These are phyloP conservation scores for Pyrrhia umbra DNA, from an alignment of 2,888 invertebrate species.

Conservation along the genomic window DNA sequence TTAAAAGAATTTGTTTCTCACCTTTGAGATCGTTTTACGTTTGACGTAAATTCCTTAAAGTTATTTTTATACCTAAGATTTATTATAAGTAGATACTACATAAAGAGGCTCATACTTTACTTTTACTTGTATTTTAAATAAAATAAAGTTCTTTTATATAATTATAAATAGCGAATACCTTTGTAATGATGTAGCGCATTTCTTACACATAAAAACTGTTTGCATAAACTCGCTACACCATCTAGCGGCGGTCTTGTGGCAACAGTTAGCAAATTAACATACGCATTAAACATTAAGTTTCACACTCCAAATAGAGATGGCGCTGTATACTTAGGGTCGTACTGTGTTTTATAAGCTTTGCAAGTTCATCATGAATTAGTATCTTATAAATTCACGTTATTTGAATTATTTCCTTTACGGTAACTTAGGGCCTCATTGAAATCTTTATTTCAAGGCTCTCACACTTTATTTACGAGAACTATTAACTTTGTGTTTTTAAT, in stretches of 20 bases:
- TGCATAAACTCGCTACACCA: not conserved
- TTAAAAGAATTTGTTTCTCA: not conserved
- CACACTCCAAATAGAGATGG: constrained; percentile 17
- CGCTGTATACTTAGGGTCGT: constrained; percentile 6
- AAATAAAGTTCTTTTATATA: not conserved
- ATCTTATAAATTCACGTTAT: too few relatives aligned
- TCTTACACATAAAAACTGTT: not conserved
- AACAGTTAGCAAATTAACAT: not conserved
- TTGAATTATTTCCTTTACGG: too few relatives aligned
- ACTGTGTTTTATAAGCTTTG: not conserved
- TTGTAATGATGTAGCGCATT: not conserved
- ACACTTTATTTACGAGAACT: too few relatives aligned
- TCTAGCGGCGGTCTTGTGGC: not conserved
- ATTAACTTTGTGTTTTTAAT: too few relatives aligned
- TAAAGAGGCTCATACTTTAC: not conserved
- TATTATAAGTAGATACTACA: not conserved
- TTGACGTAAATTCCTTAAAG: not conserved
- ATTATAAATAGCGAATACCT: too few relatives aligned
- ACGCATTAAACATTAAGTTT: not conserved
- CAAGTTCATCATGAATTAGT: not conserved
- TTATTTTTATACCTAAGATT: not conserved
- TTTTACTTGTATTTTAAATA: not conserved
- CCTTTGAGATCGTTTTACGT: constrained; percentile 17
- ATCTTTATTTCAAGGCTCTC: too few relatives aligned
- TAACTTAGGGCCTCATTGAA: too few relatives aligned